A percentile compares a stretch with the other conserved stretches of the same genome.
phyloP scores from a whole-genome alignment of 2,888 invertebrate genomes.

The Parasteatoda lunata region DNA sequence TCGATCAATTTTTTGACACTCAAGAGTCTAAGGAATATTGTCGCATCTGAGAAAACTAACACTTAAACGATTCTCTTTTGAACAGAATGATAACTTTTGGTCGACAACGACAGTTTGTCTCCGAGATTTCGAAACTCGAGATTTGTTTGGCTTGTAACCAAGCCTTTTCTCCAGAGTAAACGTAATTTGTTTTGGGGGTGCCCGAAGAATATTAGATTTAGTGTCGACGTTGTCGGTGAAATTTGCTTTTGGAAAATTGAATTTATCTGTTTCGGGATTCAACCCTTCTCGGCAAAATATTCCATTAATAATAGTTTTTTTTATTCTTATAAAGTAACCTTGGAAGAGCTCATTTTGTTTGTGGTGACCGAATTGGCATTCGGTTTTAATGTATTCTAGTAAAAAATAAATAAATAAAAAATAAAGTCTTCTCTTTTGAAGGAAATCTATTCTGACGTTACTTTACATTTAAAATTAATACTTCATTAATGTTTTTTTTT shows the following conservation, averaged over 20 bases:
- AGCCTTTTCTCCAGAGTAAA: conserved; percentile 47
- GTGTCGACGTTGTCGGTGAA: conserved; percentile 40
- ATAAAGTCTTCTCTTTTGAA: too few species aligned
- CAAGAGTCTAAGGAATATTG: conserved; percentile 21
- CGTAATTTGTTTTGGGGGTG: conserved; percentile 64
- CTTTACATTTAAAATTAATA: too few species aligned
- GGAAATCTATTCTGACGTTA: too few species aligned
- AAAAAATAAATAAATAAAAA: too few species aligned
- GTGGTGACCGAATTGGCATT: conserved; percentile 1
- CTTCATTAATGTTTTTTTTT: too few species aligned
- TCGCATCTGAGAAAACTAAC: background rate
- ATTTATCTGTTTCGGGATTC: conserved; percentile 49
- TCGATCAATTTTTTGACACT: background rate
- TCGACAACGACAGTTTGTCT: conserved; percentile 42
- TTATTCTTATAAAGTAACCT: conserved; percentile 26
- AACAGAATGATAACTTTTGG: conserved; percentile 18
- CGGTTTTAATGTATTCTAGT: background rate
- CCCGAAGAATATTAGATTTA: conserved; percentile 66
- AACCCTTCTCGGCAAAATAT: conserved; percentile 37
- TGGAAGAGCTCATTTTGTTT: conserved; percentile 17
- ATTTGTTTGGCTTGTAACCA: conserved; percentile 66
- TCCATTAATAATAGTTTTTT: conserved; percentile 32
- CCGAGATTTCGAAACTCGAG: conserved; percentile 38
- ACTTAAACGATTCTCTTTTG: conserved; percentile 5
- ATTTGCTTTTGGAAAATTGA: conserved; percentile 65